A percentile compares a stretch with the other conserved stretches of the same genome.
phyloP scores from a whole-genome alignment of 2,113 vertebrate genomes.

The Engystomops pustulosus region DNA sequence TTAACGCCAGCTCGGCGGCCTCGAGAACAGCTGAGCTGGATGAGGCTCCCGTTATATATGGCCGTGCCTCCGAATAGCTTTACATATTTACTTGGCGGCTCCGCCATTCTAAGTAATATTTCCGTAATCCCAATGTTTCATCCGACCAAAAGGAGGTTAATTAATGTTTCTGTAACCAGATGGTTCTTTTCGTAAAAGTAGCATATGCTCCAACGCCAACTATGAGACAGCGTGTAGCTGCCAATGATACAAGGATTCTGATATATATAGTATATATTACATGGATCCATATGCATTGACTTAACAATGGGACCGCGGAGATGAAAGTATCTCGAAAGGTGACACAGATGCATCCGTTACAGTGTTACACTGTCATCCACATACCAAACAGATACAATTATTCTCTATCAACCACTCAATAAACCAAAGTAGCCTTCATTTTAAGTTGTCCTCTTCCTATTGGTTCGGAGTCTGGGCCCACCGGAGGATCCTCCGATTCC shows the following conservation, averaged over 20 bases:
- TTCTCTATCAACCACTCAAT: no score
- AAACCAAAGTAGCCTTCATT: no score
- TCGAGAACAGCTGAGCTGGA: neutral
- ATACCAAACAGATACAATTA: no score
- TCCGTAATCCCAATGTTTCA: neutral
- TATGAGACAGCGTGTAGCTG: neutral
- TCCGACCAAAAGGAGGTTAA: neutral
- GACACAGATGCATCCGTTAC: no score
- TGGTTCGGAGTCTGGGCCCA: no score
- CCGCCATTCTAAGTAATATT: constrained; percentile 2
- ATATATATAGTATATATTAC: neutral
- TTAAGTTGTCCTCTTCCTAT: no score
- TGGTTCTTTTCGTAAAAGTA: neutral
- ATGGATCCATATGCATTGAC: no score
- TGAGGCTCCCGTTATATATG: neutral
- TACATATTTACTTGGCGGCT: constrained; percentile 19
- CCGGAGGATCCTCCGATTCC: no score
- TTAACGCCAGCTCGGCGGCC: neutral
- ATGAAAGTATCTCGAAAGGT: no score
- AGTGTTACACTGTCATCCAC: no score
- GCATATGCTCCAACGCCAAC: neutral
- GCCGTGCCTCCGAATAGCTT: neutral
- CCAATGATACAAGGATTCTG: neutral
- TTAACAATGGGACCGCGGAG: no score
- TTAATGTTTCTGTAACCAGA: neutral